phyloP scores from a whole-genome alignment of 2,797 vertebrate genomes.

The Dermochelys coriacea region DNA sequence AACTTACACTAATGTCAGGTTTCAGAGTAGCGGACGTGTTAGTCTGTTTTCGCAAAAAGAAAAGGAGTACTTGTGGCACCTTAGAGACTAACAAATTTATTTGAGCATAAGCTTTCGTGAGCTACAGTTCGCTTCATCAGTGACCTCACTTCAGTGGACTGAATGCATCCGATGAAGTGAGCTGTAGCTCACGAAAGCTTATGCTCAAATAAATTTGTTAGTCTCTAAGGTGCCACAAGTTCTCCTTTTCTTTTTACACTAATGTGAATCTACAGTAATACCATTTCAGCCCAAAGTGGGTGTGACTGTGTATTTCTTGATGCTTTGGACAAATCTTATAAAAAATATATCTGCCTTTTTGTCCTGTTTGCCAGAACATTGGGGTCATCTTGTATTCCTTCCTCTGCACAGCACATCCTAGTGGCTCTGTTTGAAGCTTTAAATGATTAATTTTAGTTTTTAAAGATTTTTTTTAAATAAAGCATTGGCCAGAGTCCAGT shows the following conservation, averaged over 20 bases:
- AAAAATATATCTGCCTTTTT: constrained; percentile 1
- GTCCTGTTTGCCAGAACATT: constrained; percentile 24
- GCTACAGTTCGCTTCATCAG: too few relatives aligned
- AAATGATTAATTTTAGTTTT: constrained; percentile 16
- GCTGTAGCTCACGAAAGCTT: too few relatives aligned
- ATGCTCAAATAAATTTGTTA: too few relatives aligned
- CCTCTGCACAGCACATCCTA: background rate
- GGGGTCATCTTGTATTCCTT: constrained; percentile 18
- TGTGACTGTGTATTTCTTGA: background rate
- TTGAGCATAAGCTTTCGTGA: too few relatives aligned
- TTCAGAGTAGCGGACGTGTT: too few relatives aligned
- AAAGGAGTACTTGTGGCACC: too few relatives aligned
- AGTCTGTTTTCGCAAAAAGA: too few relatives aligned
- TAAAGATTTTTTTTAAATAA: constrained; percentile 50
- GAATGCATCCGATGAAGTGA: too few relatives aligned
- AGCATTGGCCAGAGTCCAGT: constrained; percentile 11
- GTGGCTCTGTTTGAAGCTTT: constrained; percentile 16
- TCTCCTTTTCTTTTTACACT: too few relatives aligned
- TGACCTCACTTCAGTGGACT: too few relatives aligned
- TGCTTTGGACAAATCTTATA: background rate
- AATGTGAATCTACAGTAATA: background rate
- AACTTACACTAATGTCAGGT: background rate
- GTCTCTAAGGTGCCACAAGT: too few relatives aligned
- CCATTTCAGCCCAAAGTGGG: background rate
- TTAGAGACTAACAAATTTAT: too few relatives aligned